Percentiles rank a stretch among this genome's conserved stretches.
These are phyloP conservation scores for Australoheros facetus DNA, from an alignment of 2,797 vertebrate genomes.

Conservation along the genomic window DNA sequence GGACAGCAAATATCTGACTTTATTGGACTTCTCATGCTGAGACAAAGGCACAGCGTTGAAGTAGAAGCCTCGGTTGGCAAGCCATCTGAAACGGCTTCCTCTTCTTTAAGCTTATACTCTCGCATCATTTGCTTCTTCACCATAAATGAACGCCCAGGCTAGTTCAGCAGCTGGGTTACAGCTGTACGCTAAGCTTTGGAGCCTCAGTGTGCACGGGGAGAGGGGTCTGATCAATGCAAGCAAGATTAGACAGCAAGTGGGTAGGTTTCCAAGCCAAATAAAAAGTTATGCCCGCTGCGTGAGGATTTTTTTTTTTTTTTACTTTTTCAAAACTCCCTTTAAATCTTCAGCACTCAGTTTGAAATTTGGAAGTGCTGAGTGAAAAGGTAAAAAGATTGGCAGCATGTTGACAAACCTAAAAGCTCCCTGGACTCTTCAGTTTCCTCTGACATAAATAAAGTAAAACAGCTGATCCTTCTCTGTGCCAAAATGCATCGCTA, in stretches of 20 bases:
- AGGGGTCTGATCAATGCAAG: slow-evolving; percentile 69
- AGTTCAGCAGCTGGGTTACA: slow-evolving; percentile 47
- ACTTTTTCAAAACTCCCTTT: slow-evolving; percentile 12
- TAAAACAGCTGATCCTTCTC: slow-evolving; percentile 37
- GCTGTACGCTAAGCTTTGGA: slow-evolving; percentile 64
- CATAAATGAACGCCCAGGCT: slow-evolving; percentile 62
- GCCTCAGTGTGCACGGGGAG: slow-evolving; percentile 42
- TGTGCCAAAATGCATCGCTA: slow-evolving; percentile 40
- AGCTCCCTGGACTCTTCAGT: slow-evolving; percentile 35
- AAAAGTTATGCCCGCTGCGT: slow-evolving; percentile 37
- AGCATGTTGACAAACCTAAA: slow-evolving; percentile 50
- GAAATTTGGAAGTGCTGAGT: slow-evolving; percentile 35
- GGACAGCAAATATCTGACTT: slow-evolving; percentile 55
- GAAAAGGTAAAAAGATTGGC: slow-evolving; percentile 22
- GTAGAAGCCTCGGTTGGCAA: slow-evolving; percentile 54
- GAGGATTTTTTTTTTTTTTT: background rate
- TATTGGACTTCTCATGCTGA: slow-evolving; percentile 54
- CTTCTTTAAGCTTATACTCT: slow-evolving; percentile 44
- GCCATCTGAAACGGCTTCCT: slow-evolving; percentile 62
- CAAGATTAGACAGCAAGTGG: slow-evolving; percentile 61
- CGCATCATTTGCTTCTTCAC: slow-evolving; percentile 57
- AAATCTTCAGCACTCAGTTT: slow-evolving; percentile 18
- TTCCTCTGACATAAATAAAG: slow-evolving; percentile 42
- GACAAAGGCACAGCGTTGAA: slow-evolving; percentile 45
- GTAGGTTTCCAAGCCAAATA: slow-evolving; percentile 27